Conservation (phyloP, 2,113 vertebrate species). For the Phoenicopterus ruber region DNA sequence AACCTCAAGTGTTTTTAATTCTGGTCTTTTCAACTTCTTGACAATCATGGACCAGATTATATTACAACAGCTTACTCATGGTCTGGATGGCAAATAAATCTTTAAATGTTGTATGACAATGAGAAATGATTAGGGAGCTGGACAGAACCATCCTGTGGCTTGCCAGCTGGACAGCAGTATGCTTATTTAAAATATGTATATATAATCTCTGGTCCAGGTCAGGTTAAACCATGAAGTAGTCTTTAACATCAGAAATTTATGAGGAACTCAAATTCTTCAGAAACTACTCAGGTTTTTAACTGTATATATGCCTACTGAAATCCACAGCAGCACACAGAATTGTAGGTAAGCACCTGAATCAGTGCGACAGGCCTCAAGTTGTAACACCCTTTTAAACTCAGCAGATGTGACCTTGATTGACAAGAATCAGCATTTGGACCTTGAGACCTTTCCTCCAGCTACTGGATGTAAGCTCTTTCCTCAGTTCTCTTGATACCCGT, state of each 20-base stretch:
- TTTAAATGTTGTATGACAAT: not conserved
- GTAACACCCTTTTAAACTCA: not conserved
- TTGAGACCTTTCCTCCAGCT: not conserved
- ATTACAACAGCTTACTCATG: not conserved
- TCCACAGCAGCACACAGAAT: not conserved
- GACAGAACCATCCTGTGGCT: not conserved
- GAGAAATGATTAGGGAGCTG: not conserved
- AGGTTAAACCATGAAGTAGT: not conserved
- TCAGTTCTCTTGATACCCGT: not conserved
- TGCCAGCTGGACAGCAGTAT: not conserved
- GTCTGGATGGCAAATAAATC: not conserved
- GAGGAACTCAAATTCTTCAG: not conserved
- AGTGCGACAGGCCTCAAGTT: rapidly evolving
- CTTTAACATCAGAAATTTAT: not conserved
- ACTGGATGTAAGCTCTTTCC: not conserved
- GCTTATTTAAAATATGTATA: not conserved
- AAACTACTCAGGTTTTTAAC: not conserved
- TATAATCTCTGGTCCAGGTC: not conserved
- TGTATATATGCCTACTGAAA: not conserved
- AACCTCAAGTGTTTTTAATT: not conserved
- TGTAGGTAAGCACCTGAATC: not conserved
- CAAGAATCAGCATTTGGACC: not conserved
- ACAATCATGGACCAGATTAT: not conserved
- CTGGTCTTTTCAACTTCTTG: not conserved
- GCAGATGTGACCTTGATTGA: not conserved